These are phyloP conservation scores for Fulmarus glacialis DNA, from an alignment of 2,113 vertebrate species.

Conservation along the genomic window DNA sequence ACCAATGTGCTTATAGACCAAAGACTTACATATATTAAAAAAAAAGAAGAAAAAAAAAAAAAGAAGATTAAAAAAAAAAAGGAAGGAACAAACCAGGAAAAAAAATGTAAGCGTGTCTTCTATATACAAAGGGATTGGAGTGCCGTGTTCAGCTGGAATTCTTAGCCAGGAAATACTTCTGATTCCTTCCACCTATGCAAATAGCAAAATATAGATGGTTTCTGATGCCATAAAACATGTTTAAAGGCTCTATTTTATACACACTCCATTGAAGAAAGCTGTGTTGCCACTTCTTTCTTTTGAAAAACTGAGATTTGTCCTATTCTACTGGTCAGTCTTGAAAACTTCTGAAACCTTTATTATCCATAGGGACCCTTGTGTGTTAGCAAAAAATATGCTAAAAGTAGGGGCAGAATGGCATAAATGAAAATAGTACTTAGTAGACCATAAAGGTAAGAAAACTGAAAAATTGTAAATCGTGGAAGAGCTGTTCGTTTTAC, in stretches of 20 bases:
- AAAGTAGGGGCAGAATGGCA: neutral
- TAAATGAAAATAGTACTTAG: neutral
- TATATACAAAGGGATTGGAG: neutral
- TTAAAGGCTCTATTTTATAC: neutral
- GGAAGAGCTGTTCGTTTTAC: neutral
- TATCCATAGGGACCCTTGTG: neutral
- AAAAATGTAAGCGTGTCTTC: neutral
- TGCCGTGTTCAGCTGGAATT: neutral
- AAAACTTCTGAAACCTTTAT: neutral
- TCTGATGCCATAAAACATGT: neutral
- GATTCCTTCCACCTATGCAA: slow-evolving; percentile 56
- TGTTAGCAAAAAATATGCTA: neutral
- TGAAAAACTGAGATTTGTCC: neutral
- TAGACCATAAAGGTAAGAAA: neutral
- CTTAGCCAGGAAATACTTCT: neutral
- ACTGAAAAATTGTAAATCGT: neutral
- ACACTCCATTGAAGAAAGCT: neutral
- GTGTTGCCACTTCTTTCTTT: slow-evolving; percentile 9
- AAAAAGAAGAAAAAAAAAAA: neutral
- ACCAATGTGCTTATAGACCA: slow-evolving; percentile 50
- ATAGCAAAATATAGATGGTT: neutral
- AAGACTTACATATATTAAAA: slow-evolving; percentile 25
- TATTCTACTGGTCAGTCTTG: neutral
- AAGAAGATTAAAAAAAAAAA: neutral
- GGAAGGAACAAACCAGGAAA: neutral